phyloP scores from a whole-genome alignment of 2,888 invertebrate genomes.

The Neocrepidodera transversa region DNA sequence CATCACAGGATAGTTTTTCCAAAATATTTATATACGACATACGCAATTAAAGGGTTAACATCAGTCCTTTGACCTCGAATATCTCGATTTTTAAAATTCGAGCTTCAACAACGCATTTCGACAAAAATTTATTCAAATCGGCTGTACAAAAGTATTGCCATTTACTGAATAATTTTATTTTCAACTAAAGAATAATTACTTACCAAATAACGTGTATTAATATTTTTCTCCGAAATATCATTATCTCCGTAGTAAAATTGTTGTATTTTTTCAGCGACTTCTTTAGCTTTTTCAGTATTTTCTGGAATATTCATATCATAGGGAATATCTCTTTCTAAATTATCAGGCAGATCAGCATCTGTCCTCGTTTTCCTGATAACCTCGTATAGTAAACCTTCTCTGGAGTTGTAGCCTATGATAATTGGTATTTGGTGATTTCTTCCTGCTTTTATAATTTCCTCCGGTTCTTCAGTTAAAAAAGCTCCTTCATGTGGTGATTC shows the following conservation, averaged over 20 bases:
- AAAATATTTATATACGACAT: no score
- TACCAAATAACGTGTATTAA: conserved; percentile 55
- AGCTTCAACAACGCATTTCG: no score
- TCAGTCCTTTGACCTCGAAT: no score
- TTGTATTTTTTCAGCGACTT: conserved; percentile 58
- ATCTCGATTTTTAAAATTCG: no score
- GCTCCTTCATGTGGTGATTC: conserved; percentile 47
- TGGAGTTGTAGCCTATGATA: conserved; percentile 54
- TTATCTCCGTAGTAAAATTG: conserved; percentile 60
- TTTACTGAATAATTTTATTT: no score
- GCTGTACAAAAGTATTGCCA: no score
- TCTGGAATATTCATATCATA: conserved; percentile 44
- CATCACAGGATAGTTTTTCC: no score
- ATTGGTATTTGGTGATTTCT: conserved; percentile 55
- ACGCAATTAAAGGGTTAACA: no score
- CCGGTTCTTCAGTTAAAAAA: conserved; percentile 52
- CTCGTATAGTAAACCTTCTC: conserved; percentile 56
- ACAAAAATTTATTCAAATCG: no score
- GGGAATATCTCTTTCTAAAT: conserved; percentile 48
- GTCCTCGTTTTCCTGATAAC: conserved; percentile 44
- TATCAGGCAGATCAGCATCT: conserved; percentile 38
- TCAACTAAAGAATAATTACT: no score
- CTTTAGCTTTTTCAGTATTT: conserved; percentile 45
- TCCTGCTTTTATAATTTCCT: conserved; percentile 51
- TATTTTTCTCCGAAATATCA: conserved; percentile 54